Base-by-base conservation (phyloP, 2,888 invertebrate species). In the Synergus itoensis region DNA sequence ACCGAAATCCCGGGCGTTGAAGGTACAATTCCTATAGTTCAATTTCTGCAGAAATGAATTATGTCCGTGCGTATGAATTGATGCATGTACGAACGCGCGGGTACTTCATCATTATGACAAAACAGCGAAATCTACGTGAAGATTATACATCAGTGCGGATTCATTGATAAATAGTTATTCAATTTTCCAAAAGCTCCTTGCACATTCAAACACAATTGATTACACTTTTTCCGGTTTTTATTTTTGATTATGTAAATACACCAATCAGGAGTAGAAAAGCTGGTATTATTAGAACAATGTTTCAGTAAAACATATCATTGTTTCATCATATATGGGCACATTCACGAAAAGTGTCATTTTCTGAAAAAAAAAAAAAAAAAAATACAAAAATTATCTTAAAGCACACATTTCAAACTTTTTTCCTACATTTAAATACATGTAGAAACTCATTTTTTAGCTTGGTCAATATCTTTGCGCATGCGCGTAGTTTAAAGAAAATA, bases 31-130 rank as follows among this genome's bases (percentile, higher is more conserved):
- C 36, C 73, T 53, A 36, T 53, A 48, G 11, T n/a, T 53, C 36
- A n/a, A 73, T 73, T 73, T 73, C 12, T 73, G n/a, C 73, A 9
- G 7, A 53, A 73, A 73, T 53, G 36, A 73, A 67, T 67, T 21
- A 43, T 21, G 43, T 28, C 21, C 43, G 12, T 67, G 43, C 65
- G 41, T 18, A 64, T 64, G 4, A 41, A 65, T 12, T 67, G 45
- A 67, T 45, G 28, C 48, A 67, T 36, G 36, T 45, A 40, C 48
- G 9, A 73, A n/a, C 48, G n/a, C 16, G 21, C n/a, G n/a, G n/a
- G 36, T 16, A 73, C 48, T 73, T 53, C 9, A 73, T 73, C 53
- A 73, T 48, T 36, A 53, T 53, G 73, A 21, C 53, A 73, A 53
- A 48, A 73, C 53, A 73, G 48, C 36, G 28, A 53, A 8, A 28